Conservation (phyloP, 2,888 invertebrate genomes). For the Sarcophaga caerulescens region DNA sequence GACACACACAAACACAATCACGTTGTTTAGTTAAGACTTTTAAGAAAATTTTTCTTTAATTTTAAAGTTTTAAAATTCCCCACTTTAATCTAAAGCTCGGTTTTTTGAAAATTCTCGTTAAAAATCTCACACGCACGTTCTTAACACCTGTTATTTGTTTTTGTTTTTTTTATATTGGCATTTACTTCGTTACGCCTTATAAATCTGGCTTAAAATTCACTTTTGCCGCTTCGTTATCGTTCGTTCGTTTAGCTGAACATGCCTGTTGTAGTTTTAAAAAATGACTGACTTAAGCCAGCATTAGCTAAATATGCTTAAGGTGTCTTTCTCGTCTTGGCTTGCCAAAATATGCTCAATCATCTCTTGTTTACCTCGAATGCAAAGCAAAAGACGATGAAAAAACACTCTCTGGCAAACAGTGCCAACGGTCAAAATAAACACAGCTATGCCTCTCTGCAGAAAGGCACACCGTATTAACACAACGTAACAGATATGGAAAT, state of each 20-base stretch:
- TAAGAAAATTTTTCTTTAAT: not conserved
- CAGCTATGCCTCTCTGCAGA: constrained; percentile 17
- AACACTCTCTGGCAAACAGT: not conserved
- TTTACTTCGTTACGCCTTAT: not conserved
- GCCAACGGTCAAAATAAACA: not conserved
- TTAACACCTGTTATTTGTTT: constrained; percentile 31
- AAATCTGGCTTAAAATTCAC: not conserved
- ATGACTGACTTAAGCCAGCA: constrained; percentile 53
- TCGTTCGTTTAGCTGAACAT: constrained; percentile 34
- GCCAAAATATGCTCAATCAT: constrained; percentile 58
- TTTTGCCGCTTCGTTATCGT: constrained; percentile 13
- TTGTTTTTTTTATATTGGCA: constrained; percentile 2
- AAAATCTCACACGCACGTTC: constrained; percentile 1
- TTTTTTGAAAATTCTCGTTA: not conserved
- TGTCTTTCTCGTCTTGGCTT: constrained; percentile 41
- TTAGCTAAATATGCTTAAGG: constrained; percentile 43
- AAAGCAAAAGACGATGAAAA: not conserved
- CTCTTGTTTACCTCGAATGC: not conserved
- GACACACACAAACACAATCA: not conserved
- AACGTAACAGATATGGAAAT: not conserved
- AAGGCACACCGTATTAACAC: not conserved
- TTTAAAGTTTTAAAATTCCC: constrained; percentile 5
- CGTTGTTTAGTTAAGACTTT: not conserved
- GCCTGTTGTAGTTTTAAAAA: constrained; percentile 55
- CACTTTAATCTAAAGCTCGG: not conserved